Conservation (phyloP, 2,888 invertebrate species). For the Trichopoda pennipes region DNA sequence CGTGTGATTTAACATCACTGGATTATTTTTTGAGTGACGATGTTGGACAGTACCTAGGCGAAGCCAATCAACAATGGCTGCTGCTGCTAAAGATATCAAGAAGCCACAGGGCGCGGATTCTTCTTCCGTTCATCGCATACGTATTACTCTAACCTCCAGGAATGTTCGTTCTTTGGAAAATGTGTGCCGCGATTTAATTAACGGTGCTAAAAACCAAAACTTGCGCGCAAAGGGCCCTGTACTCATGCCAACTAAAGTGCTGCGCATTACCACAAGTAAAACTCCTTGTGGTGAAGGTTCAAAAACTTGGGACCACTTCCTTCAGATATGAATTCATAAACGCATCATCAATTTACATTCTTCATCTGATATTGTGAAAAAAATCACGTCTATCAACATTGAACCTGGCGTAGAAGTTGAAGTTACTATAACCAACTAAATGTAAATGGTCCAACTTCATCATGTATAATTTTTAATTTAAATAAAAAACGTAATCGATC, state of each 20-base stretch:
- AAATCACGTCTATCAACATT: slow-evolving; percentile 99
- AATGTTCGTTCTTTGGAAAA: slow-evolving; percentile 99
- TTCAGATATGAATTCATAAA: slow-evolving; percentile 97
- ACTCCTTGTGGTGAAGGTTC: slow-evolving; percentile 99
- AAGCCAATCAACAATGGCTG: too few relatives aligned
- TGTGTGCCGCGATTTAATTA: slow-evolving; percentile 98
- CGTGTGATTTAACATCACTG: too few relatives aligned
- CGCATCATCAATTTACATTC: slow-evolving; percentile 99
- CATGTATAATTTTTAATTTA: slow-evolving; percentile 21
- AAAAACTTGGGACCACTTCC: slow-evolving; percentile 99
- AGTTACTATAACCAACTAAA: slow-evolving; percentile 97
- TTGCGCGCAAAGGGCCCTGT: slow-evolving; percentile 99
- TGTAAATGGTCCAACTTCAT: slow-evolving; percentile 29
- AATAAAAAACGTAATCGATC: too few relatives aligned
- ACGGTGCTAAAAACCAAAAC: slow-evolving; percentile 97
- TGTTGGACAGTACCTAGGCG: too few relatives aligned
- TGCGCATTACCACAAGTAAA: slow-evolving; percentile 99
- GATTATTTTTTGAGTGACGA: too few relatives aligned
- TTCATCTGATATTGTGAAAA: slow-evolving; percentile 99
- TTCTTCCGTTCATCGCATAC: slow-evolving; percentile 95
- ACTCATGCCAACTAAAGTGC: slow-evolving; percentile 98
- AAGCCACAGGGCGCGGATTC: slow-evolving; percentile 92
- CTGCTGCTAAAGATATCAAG: slow-evolving; percentile 87
- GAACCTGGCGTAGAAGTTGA: slow-evolving; percentile 99
- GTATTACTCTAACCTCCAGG: slow-evolving; percentile 98